Base-by-base conservation (phyloP, 1,140 invertebrate genomes). In the Saccostrea glomerata region DNA sequence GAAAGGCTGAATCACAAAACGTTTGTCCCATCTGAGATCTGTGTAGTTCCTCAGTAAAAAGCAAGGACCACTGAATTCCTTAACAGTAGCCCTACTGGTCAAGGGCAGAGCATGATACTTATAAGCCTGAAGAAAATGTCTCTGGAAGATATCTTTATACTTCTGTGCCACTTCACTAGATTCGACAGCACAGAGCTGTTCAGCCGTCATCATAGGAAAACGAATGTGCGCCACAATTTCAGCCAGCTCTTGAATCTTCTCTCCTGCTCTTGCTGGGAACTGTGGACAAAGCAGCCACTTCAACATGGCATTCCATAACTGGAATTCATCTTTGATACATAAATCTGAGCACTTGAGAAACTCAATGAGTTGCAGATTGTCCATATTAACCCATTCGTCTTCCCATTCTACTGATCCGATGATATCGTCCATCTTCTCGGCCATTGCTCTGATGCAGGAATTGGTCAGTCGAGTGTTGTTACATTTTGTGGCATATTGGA, bases 401-500 rank as follows among this genome's bases (percentile, higher is more conserved):
- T 95, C 93, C 95, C 95, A 95, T 63, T 95, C 95, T 11, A 93
- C 93, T 11, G 92, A 93, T 9, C 92, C 92, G 4, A 93, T 93
- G 12, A 95, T 92, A 55, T 94, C 93, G 86, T 94, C 93, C 92
- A 95, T 95, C 84, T 95, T 93, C 82, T 94, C 91, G 2, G 95
- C 92, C 84, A 95, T 88, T 15, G 93, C 93, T 86, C 91, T 92
- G 58, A 95, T 93, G 86, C 95, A 95, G 6, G 94, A 91, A 11
- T 88, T 87, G 0, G 93, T 93, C 0, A 95, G 92, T 4, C 91
- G 86, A 56, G 93, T 91, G 85, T 95, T 95, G 88, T 93, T 94
- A 36, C 95, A 95, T 85, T 95, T 95, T n/a, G 95, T 95, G 36
- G 94, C 93, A 86, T 95, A 95, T 84, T 95, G 95, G 91, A 95